Evolutionary conservation across 2,797 vertebrate genomes (phyloP).

Genomic region (Pangasius krempfi): DNA sequence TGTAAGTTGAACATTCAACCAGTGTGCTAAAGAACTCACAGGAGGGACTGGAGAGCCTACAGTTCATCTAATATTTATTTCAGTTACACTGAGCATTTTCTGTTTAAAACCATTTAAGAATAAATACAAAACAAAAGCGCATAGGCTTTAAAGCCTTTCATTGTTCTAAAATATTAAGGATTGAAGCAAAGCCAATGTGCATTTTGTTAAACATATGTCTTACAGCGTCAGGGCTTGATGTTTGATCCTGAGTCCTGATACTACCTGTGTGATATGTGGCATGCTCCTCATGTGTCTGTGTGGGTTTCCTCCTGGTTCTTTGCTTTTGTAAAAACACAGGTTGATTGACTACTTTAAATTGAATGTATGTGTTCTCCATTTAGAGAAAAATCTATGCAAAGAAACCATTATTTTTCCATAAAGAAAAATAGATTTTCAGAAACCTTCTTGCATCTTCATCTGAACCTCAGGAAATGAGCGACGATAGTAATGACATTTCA

Average conservation of each 20-base stretch:
- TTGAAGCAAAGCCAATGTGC: neutral
- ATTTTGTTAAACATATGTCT: neutral
- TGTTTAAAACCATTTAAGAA: neutral
- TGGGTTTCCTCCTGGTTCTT: neutral
- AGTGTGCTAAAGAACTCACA: neutral
- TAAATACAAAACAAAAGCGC: neutral
- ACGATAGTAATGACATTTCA: neutral
- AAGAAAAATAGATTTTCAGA: neutral
- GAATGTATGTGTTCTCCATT: neutral
- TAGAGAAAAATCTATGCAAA: neutral
- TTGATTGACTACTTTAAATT: neutral
- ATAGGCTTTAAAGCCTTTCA: neutral
- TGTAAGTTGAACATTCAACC: neutral
- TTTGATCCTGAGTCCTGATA: neutral
- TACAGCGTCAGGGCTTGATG: neutral
- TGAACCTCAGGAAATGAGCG: neutral
- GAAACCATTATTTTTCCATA: neutral
- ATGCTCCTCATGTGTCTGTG: neutral
- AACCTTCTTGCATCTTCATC: neutral
- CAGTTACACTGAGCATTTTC: neutral
- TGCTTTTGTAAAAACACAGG: neutral
- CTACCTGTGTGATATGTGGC: neutral
- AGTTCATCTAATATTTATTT: conserved; percentile 15
- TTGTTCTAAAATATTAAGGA: neutral
- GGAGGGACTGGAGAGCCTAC: neutral